phyloP scores from a whole-genome alignment of 1,140 invertebrate species.

The Drosophila mojavensis region DNA sequence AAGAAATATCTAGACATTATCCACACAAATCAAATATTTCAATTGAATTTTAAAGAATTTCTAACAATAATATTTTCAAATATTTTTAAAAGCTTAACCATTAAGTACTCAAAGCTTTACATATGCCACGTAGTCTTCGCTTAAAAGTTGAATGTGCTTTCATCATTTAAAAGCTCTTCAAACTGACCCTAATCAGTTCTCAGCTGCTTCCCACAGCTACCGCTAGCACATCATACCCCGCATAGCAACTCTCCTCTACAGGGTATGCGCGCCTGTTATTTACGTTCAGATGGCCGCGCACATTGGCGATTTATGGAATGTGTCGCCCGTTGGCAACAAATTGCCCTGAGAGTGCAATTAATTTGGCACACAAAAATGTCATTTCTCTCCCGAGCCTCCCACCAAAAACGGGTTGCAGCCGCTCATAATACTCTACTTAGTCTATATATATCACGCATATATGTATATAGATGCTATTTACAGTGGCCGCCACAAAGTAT shows the following conservation, averaged over 20 bases:
- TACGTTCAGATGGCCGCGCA: conserved; percentile 38
- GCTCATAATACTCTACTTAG: conserved; percentile 1
- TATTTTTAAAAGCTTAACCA: too few species aligned
- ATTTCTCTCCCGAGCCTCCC: neutral
- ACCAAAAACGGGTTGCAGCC: conserved; percentile 29
- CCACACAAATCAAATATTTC: too few species aligned
- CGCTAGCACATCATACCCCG: neutral
- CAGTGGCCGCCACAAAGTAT: conserved; percentile 56
- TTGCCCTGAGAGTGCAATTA: conserved; percentile 54
- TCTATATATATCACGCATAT: neutral
- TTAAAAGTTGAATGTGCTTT: too few species aligned
- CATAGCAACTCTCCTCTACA: neutral
- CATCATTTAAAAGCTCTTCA: too few species aligned
- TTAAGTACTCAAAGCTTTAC: too few species aligned
- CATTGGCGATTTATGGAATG: conserved; percentile 50
- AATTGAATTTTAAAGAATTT: too few species aligned
- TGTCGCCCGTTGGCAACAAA: conserved; percentile 47
- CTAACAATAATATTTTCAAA: too few species aligned
- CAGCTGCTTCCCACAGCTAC: neutral
- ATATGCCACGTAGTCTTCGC: too few species aligned
- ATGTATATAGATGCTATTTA: neutral
- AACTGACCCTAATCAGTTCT: neutral
- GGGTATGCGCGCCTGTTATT: conserved; percentile 24
- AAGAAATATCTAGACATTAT: too few species aligned
- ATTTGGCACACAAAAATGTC: conserved; percentile 42